Conservation (phyloP, 2,113 vertebrate species). For the Synodontis membranacea region DNA sequence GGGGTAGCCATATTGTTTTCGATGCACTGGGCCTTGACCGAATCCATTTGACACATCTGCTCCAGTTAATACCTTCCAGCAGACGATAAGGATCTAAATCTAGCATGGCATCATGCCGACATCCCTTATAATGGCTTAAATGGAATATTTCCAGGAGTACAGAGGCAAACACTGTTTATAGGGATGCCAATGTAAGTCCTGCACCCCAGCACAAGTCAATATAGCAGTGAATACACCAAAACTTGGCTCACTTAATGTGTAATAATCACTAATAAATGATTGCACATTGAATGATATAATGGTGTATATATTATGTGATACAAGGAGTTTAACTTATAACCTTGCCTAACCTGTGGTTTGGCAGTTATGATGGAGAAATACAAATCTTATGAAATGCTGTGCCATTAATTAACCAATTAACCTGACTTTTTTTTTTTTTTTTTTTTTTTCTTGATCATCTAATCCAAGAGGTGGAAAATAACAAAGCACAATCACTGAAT, state of each 20-base stretch:
- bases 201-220: background rate
- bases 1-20: conserved; percentile 51
- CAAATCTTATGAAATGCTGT: background rate
- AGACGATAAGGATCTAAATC: conserved; percentile 51
- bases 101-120: conserved; percentile 19
- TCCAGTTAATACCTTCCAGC: conserved; percentile 51
- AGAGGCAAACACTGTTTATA: conserved; percentile 28
- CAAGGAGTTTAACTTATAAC: background rate
- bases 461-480: background rate
- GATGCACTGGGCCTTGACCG: conserved; percentile 53
- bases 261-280: conserved; percentile 7
- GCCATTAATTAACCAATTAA: background rate
- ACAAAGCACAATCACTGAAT: background rate
- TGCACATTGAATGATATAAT: background rate
- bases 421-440: background rate
- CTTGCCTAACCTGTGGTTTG: background rate
- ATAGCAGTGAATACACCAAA: background rate
- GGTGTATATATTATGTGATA: background rate
- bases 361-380: background rate
- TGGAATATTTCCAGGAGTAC: conserved; percentile 32
- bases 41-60: conserved; percentile 52
- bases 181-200: conserved; percentile 5
- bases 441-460: background rate
- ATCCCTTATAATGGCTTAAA: conserved; percentile 8
- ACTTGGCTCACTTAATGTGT: background rate